Evolutionary conservation across 1,140 invertebrate species (phyloP).

Genomic region (Drosophila malerkotliana): DNA sequence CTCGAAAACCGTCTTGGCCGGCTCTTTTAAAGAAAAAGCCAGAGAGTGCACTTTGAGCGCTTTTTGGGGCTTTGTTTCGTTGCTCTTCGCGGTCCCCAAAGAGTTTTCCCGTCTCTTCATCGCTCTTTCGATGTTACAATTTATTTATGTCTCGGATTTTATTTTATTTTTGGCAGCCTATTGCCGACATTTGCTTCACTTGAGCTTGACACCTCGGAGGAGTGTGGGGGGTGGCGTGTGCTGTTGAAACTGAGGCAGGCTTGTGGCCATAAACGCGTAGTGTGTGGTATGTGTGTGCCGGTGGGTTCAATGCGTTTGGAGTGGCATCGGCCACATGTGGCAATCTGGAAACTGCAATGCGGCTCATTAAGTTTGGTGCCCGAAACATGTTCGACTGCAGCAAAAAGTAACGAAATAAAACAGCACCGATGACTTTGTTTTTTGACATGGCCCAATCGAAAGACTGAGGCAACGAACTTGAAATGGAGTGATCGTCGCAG

Average conservation of each 20-base stretch:
- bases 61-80: constrained; percentile 17
- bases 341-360: constrained; percentile 57
- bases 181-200: constrained; percentile 40
- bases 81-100: constrained; percentile 54
- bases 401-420: constrained; percentile 10
- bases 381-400: constrained; percentile 60
- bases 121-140: constrained; percentile 49
- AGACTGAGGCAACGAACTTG: constrained; percentile 78
- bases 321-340: constrained; percentile 61
- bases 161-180: constrained; percentile 48
- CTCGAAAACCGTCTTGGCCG: constrained; percentile 51
- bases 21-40: constrained; percentile 73
- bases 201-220: constrained; percentile 15
- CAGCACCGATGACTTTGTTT: constrained; percentile 38
- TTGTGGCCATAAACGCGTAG: constrained; percentile 23
- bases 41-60: constrained; percentile 50
- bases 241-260: constrained; percentile 30
- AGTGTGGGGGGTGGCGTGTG: constrained; percentile 1
- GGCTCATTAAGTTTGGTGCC: constrained; percentile 59
- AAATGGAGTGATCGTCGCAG: constrained; percentile 21
- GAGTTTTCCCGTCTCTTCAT: constrained; percentile 40
- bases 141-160: constrained; percentile 28
- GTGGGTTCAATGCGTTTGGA: constrained; percentile 71
- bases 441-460: constrained; percentile 64
- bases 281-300: constrained; percentile 10